These are phyloP conservation scores for Cryptomyrus ogoouensis DNA, from an alignment of 2,113 vertebrate species.

Conservation along the genomic window DNA sequence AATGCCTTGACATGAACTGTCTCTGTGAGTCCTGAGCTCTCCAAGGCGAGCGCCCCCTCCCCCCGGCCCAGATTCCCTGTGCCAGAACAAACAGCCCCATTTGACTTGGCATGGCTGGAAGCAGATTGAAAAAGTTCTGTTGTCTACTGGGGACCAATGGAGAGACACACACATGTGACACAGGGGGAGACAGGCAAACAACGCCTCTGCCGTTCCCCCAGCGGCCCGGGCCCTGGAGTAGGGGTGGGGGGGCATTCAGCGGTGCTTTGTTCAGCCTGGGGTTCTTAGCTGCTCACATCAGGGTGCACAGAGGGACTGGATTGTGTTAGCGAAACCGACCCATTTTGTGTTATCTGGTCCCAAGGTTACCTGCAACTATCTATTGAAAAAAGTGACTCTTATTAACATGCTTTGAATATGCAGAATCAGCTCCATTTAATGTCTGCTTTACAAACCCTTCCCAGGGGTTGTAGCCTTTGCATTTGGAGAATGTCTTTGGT, in stretches of 20 bases:
- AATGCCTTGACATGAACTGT: background rate
- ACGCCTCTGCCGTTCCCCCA: background rate
- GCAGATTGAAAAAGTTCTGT: constrained; percentile 33
- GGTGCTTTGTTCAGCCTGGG: constrained; percentile 4
- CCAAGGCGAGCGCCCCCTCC: constrained; percentile 14
- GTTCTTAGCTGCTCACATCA: background rate
- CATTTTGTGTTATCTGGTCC: background rate
- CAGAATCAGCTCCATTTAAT: background rate
- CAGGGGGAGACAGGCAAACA: constrained; percentile 14
- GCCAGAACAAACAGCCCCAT: constrained; percentile 59
- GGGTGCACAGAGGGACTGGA: background rate
- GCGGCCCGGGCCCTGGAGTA: background rate
- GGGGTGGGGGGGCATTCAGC: background rate
- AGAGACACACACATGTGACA: constrained; percentile 46
- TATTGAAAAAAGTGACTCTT: background rate
- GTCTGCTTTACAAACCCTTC: background rate
- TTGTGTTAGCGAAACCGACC: background rate
- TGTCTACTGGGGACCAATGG: constrained; percentile 10
- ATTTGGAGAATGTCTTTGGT: constrained; percentile 1
- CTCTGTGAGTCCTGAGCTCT: background rate
- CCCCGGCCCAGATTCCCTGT: background rate
- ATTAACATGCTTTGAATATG: background rate
- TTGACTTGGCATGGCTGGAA: constrained; percentile 54
- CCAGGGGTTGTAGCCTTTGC: background rate
- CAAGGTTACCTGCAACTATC: background rate